Evolutionary conservation across 2,113 vertebrate species (phyloP).

Genomic region (Malurus melanocephalus): DNA sequence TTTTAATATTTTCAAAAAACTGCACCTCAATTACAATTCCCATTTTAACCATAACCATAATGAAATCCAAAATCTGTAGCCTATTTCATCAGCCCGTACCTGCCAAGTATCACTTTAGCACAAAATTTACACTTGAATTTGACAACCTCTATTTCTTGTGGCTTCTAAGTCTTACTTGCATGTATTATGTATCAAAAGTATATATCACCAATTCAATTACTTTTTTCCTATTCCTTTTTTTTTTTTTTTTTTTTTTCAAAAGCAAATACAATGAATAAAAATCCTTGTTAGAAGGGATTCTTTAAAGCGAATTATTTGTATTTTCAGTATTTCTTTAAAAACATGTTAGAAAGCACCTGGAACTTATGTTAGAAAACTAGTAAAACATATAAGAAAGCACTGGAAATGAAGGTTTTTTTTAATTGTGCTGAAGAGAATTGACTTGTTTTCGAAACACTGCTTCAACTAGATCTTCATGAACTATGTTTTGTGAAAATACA

Average conservation of each 20-base stretch:
- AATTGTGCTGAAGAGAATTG: neutral
- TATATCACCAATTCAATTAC: neutral
- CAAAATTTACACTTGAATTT: neutral
- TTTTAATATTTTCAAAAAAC: neutral
- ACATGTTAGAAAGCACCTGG: neutral
- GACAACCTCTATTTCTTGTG: neutral
- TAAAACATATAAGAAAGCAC: too few relatives aligned
- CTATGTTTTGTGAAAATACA: neutral
- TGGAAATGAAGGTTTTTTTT: neutral
- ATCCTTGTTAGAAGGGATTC: fast-evolving
- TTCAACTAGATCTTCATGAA: neutral
- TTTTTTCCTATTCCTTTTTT: neutral
- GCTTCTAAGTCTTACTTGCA: neutral
- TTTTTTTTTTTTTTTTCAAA: neutral
- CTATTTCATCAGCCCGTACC: neutral
- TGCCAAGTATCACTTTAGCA: neutral
- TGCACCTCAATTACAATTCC: neutral
- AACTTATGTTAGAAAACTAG: too few relatives aligned
- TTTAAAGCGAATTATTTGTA: neutral
- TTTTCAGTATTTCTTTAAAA: neutral
- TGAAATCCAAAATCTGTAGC: neutral
- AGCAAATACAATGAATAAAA: neutral
- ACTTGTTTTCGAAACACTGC: neutral
- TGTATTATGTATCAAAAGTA: neutral
- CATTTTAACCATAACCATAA: neutral